Evolutionary conservation across 2,797 vertebrate species (phyloP).

Genomic region (Amblyraja radiata): DNA sequence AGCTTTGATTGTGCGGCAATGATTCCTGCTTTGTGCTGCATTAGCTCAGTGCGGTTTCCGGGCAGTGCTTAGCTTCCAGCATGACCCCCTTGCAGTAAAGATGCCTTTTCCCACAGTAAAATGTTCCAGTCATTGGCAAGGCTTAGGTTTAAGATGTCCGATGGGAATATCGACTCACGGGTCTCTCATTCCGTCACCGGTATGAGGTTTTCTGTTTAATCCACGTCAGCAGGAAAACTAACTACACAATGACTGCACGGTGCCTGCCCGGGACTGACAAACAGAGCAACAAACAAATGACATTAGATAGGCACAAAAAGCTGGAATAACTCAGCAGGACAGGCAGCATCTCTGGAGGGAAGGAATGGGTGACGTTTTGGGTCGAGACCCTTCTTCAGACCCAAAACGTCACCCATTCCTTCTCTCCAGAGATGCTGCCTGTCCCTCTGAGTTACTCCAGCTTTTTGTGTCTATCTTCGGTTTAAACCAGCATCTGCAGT

Average conservation of each 20-base stretch:
- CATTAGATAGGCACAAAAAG: too few species aligned
- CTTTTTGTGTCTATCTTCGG: too few species aligned
- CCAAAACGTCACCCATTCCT: too few species aligned
- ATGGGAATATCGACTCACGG: background rate
- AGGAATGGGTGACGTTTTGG: too few species aligned
- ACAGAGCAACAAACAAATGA: background rate
- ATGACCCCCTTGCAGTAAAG: background rate
- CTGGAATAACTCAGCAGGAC: too few species aligned
- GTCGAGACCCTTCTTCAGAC: too few species aligned
- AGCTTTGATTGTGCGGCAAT: background rate
- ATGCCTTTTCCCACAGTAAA: slow-evolving; percentile 11
- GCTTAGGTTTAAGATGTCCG: background rate
- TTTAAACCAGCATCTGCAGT: too few species aligned
- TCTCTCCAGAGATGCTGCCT: too few species aligned
- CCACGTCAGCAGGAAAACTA: background rate
- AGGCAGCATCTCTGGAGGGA: too few species aligned
- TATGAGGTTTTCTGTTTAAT: background rate
- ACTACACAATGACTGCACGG: background rate
- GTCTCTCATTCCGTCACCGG: background rate
- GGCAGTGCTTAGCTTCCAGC: background rate
- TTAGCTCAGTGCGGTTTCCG: background rate
- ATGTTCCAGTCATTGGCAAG: background rate
- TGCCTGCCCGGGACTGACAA: background rate
- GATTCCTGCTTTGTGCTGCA: background rate
- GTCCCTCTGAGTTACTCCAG: too few species aligned